A percentile compares a stretch with the other conserved stretches of the same genome.
Conservation (phyloP, 2,113 vertebrate genomes). For the Alligator sinensis region DNA sequence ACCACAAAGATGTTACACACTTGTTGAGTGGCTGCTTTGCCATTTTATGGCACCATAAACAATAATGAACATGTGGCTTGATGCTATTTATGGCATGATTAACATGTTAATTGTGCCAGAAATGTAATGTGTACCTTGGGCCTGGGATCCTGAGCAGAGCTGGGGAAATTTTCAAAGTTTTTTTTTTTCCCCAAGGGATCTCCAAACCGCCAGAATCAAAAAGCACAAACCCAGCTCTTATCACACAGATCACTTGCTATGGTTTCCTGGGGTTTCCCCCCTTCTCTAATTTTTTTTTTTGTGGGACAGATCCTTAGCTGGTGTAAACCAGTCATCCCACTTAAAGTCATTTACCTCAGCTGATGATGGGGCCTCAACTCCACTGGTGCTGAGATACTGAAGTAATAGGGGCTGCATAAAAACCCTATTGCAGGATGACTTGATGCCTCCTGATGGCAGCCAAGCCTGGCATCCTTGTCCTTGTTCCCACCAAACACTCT, state of each 20-base stretch:
- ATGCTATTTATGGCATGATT: too few relatives aligned
- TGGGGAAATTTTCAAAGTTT: not conserved
- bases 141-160: rapidly evolving
- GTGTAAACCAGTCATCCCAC: not conserved
- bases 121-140: too few relatives aligned
- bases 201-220: not conserved
- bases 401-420: rapidly evolving
- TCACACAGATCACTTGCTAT: not conserved
- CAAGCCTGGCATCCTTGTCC: not conserved
- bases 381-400: rapidly evolving
- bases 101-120: too few relatives aligned
- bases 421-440: not conserved
- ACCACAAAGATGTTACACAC: too few relatives aligned
- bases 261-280: too few relatives aligned
- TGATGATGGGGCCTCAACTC: not conserved
- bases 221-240: not conserved
- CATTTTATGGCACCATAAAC: too few relatives aligned
- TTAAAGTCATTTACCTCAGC: not conserved
- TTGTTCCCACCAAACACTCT: not conserved
- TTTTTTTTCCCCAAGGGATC: not conserved
- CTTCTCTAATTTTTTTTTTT: not conserved
- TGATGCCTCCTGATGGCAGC: not conserved
- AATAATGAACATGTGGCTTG: too few relatives aligned
- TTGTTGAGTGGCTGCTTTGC: too few relatives aligned
- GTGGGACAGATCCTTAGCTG: not conserved